Percentiles rank a stretch among this genome's conserved stretches.
phyloP scores from a whole-genome alignment of 2,113 vertebrate species.

The Ceyx margarethae region DNA sequence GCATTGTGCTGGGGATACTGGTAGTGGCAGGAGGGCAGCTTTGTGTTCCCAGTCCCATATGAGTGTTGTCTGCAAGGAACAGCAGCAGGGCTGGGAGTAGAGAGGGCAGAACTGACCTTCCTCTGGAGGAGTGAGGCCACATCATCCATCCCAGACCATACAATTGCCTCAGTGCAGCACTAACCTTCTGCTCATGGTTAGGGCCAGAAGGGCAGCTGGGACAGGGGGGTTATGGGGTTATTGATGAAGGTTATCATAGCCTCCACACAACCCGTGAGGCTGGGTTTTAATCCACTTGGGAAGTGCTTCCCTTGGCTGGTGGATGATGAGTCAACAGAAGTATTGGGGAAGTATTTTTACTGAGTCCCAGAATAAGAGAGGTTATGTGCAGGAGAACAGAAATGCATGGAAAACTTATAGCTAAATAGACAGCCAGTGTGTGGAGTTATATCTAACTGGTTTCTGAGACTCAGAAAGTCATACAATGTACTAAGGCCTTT shows the following conservation, averaged over 20 bases:
- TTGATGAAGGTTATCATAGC: background rate
- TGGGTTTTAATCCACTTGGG: background rate
- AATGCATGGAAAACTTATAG: background rate
- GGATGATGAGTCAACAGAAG: background rate
- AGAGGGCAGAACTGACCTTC: background rate
- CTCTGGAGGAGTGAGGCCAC: background rate
- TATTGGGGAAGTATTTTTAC: background rate
- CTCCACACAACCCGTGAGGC: background rate
- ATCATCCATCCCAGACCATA: fast-evolving
- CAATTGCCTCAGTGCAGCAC: background rate
- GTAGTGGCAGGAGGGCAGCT: fast-evolving
- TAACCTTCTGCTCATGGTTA: background rate
- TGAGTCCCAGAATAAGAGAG: background rate
- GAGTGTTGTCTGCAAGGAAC: fast-evolving
- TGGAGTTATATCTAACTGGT: background rate
- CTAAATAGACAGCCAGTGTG: background rate
- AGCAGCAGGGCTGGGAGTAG: background rate
- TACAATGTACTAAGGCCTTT: background rate
- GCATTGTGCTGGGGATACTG: background rate
- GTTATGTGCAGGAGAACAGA: background rate
- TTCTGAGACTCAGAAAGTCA: background rate
- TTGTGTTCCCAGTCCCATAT: fast-evolving
- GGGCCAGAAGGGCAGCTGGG: background rate
- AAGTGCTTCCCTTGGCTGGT: background rate
- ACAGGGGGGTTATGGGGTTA: background rate